Evolutionary conservation across 2,888 invertebrate genomes (phyloP), one percentile per base, ranked within the genome.

Genomic region (Thecophora atra): DNA sequence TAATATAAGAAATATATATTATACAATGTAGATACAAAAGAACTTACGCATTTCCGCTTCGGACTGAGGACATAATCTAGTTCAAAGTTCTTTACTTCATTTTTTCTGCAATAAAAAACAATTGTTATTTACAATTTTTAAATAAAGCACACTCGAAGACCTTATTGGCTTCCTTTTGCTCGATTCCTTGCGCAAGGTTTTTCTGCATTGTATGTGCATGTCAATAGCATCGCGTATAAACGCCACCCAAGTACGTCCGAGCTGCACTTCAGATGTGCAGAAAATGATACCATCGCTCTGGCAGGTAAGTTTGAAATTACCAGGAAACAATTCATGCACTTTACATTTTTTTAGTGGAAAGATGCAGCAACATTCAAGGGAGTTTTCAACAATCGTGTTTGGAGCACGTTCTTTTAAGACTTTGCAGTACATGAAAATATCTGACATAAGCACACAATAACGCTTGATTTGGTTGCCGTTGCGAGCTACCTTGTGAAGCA

Each of bases 341-440:
- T 87, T 89, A 81, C 92, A 93, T 81, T 93, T 92, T 73, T 90
- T 90, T 8, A 94, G 84, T 0, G 93, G 93, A 71, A 93, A 88
- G 58, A 92, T 89, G 80, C 91, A 90, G 74, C 90, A 89, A 77
- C 92, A 91, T 78, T 89, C 89, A 7, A 92, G 80, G 0, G 90
- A 90, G 79, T 89, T 90, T 15, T 90, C 88, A 42, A 89, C 88
- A 3, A 88, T 87, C 0, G 89, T 87, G 66, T 89, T 88, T 4
- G 87, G 83, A 19, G 80, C 30, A 1, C 86, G 83, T 42, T 86
- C 86, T 77, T 89, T 89, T 70, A 88, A 85, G 67, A 90, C 88
- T 86, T 93, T 93, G 79, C 92, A 93, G 80, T 92, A 93, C 83
- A 94, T 87, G 60, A 94, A 87, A 78, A 92, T 91, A 80, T 94